Percentiles rank a stretch among this genome's conserved stretches.
Conservation (phyloP, 2,888 invertebrate species). For the Parochlus steinenii region DNA sequence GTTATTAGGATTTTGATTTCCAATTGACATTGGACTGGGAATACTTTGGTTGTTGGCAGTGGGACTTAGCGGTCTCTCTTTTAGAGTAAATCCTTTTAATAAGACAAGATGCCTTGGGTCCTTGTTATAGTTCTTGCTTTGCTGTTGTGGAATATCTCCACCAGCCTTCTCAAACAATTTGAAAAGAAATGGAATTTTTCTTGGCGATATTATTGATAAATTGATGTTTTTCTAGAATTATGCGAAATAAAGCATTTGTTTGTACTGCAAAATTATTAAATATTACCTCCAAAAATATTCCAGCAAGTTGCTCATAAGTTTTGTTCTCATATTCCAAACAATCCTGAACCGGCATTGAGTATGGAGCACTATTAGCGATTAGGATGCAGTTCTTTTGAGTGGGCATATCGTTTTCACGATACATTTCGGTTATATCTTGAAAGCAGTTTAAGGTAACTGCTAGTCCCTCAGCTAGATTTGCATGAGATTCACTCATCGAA, state of each 20-base stretch:
- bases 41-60: no score
- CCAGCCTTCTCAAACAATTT: conserved; percentile 83
- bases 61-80: no score
- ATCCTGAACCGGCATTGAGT: conserved; percentile 67
- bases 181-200: conserved; percentile 71
- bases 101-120: conserved; percentile 69
- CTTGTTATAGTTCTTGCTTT: conserved; percentile 81
- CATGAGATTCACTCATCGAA: conserved; percentile 64
- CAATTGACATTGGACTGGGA: no score
- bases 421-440: conserved; percentile 58
- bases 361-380: conserved; percentile 83
- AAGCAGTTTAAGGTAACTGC: conserved; percentile 76
- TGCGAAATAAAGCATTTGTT: neutral
- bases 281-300: conserved; percentile 52
- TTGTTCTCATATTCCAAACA: conserved; percentile 53
- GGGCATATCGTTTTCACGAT: conserved; percentile 25
- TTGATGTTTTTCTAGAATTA: conserved; percentile 54
- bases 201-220: conserved; percentile 74
- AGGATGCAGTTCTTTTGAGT: conserved; percentile 35
- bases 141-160: conserved; percentile 60
- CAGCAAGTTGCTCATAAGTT: conserved; percentile 72
- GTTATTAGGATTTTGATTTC: no score
- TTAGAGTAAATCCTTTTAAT: conserved; percentile 50
- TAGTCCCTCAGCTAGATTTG: conserved; percentile 79
- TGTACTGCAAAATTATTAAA: conserved; percentile 5